Evolutionary conservation across 2,888 invertebrate genomes (phyloP), one percentile per base, ranked within the genome.

Genomic region (Apamea anceps): DNA sequence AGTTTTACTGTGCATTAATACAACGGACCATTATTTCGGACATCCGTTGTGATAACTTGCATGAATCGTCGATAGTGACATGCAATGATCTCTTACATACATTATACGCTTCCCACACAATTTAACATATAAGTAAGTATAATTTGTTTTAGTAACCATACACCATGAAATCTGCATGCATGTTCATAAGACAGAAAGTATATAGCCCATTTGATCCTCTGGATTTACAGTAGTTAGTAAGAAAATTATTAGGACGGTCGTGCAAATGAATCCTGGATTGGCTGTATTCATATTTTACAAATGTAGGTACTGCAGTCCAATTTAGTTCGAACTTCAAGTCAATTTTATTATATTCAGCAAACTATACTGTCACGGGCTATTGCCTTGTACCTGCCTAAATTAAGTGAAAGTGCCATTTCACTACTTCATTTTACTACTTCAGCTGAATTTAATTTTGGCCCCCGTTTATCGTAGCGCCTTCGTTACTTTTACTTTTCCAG

Each of bases 21-120:
- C 67, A 77, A 70, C 18, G 48, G 54, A 62, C 71, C 72, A 75
- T 79, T 67, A 32, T 48, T 72, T 79, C 75, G 85, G 85, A 85
- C 79, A 75, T 85, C 82, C 85, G 76, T 60, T 77, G 21, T 21
- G 85, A 85, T 82, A 85, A 78, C n/a, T 75, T 71, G 60, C n/a
- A 67, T 48, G 63, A 63, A 75, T 80, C 54, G 72, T 67, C 63
- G 68, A 75, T 85, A 76, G 12, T 63, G 51, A 18, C 86, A 86
- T 80, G 85, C 72, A 75, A 54, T 82, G 63, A 67, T 75, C 28
- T 73, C 45, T 63, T 71, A 80, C 65, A 60, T 66, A 70, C 62
- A 54, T 32, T 54, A 37, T 72, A 48, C n/a, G 2, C 62, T 68
- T 72, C 68, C 68, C 18, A 32, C 62, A 42, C 60, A 73, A 51